phyloP scores from a whole-genome alignment of 1,140 invertebrate genomes.

The Acyrthosiphon pisum region DNA sequence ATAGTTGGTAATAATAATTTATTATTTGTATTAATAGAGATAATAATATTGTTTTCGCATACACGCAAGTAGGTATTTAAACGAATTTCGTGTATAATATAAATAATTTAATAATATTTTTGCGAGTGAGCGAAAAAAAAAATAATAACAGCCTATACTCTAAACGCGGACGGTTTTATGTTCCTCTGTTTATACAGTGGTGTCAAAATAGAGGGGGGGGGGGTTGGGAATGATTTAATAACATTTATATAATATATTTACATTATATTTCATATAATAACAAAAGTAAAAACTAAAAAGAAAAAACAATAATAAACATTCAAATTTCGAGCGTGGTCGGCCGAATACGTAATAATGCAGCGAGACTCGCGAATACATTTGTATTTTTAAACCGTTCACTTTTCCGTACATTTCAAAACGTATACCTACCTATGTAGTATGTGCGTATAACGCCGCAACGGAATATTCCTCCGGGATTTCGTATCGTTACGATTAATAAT shows the following conservation, averaged over 20 bases:
- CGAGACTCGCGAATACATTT: neutral
- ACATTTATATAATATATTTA: neutral
- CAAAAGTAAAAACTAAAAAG: too few relatives aligned
- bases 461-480: neutral
- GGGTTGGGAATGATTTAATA: neutral
- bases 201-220: neutral
- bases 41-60: neutral
- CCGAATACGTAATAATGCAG: neutral
- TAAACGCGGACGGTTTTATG: neutral
- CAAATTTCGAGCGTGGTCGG: too few relatives aligned
- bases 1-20: neutral
- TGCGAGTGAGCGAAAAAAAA: neutral
- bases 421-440: too few relatives aligned
- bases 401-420: neutral
- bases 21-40: neutral
- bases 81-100: neutral
- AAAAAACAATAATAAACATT: neutral
- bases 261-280: too few relatives aligned
- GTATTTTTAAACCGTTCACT: neutral
- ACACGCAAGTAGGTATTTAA: neutral
- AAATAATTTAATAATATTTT: neutral
- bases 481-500: slow-evolving; percentile 6
- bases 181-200: neutral
- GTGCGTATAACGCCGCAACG: neutral
- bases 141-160: neutral